These are phyloP conservation scores for Atethmia centrago DNA, from an alignment of 2,888 invertebrate species.

Conservation along the genomic window DNA sequence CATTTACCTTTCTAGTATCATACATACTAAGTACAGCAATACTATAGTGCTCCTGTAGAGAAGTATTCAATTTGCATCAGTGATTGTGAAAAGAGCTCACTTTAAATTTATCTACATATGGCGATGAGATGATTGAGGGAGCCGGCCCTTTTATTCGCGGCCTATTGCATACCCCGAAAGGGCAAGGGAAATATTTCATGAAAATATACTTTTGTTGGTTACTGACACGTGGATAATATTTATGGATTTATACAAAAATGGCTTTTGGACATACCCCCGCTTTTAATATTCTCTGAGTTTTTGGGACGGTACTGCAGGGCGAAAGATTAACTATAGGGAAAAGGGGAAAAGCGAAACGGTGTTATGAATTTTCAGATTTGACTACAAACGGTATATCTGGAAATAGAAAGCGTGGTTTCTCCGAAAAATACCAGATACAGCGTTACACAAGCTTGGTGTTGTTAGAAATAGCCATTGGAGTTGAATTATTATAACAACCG, in stretches of 20 bases:
- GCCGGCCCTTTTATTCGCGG: conserved; percentile 55
- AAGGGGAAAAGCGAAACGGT: conserved; percentile 4
- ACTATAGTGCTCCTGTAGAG: conserved; percentile 6
- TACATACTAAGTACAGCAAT: neutral
- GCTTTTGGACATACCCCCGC: conserved; percentile 24
- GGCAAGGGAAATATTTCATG: conserved; percentile 61
- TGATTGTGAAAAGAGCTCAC: conserved; percentile 57
- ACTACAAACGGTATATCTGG: neutral
- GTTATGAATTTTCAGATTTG: conserved; percentile 2
- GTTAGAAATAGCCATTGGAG: conserved; percentile 4
- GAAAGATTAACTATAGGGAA: conserved; percentile 15
- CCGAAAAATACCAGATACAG: neutral
- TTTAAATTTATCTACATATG: conserved; percentile 59
- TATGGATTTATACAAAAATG: conserved; percentile 53
- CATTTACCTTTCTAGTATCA: conserved; percentile 23
- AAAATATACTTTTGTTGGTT: conserved; percentile 68
- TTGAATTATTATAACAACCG: conserved; percentile 22
- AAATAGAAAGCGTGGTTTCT: conserved; percentile 31
- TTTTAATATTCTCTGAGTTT: conserved; percentile 30
- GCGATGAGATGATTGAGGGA: conserved; percentile 63
- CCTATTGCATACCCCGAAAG: conserved; percentile 52
- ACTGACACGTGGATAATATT: conserved; percentile 62
- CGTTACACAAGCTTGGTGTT: conserved; percentile 12
- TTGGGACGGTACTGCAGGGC: conserved; percentile 5
- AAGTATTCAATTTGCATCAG: conserved; percentile 46